Evolutionary conservation across 1,140 invertebrate genomes (phyloP), one percentile per base, ranked within the genome.

Genomic region (Acarapis woodi): DNA sequence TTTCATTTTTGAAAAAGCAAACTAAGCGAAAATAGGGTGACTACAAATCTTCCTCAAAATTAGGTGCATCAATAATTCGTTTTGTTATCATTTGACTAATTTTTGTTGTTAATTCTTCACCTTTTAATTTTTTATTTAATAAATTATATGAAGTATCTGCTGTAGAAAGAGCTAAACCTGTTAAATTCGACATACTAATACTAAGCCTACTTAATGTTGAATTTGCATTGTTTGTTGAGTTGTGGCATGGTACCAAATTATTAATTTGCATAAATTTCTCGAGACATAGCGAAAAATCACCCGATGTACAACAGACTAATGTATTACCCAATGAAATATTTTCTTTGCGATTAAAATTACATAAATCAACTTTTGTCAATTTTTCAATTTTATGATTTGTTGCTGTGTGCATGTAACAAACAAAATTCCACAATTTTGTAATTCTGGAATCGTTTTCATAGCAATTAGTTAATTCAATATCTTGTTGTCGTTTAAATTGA

Each of bases 21-120:
- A n/a, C n/a, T n/a, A n/a, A n/a, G n/a, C n/a, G n/a, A n/a, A 24
- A 35, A 35, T 24, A 35, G 23, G 9, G 34, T 35, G n/a, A 35
- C 34, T 10, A 35, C n/a, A n/a, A 35, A 24, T 25, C 34, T 16
- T 15, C 8, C 16, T 35, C 34, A 24, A 24, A 35, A 4, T 18
- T 6, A 2, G 34, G 23, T 24, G 10, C 19, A 25, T 35, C 34
- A 25, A 35, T 35, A 10, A 35, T n/a, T 12, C 34, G 34, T 14
- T 15, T 25, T 4, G 34, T 35, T 35, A 35, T 35, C 2, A 35
- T 14, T 25, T 35, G 21, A 16, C 21, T 23, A 35, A 35, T 23
- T 35, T 35, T 35, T 14, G 5, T 23, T 9, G n/a, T n/a, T 24
- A 35, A n/a, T 24, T 35, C 8, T 10, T 12, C 12, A 25, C 10